phyloP scores from a whole-genome alignment of 1,140 invertebrate genomes.

The Heliothis virescens region DNA sequence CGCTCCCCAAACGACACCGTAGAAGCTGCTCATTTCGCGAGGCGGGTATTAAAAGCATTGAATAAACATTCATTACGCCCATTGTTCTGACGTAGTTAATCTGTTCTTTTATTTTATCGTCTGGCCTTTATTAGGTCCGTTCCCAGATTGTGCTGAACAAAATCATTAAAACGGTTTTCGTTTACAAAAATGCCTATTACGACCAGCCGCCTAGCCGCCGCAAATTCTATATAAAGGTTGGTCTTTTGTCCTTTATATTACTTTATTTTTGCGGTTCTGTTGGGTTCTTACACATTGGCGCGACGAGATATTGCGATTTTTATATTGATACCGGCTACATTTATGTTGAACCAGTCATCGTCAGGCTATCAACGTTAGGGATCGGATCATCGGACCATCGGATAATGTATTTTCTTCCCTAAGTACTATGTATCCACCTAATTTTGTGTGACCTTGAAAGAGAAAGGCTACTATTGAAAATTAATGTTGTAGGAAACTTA shows the following conservation, averaged over 20 bases:
- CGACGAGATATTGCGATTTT: background rate
- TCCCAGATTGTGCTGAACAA: conserved; percentile 52
- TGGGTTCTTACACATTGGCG: conserved; percentile 30
- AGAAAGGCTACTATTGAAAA: no score
- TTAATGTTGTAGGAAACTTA: no score
- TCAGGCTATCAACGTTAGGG: no score
- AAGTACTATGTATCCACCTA: no score
- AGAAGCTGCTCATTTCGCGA: conserved; percentile 7
- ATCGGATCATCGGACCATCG: no score
- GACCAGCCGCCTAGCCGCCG: conserved; percentile 57
- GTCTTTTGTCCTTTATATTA: conserved; percentile 41
- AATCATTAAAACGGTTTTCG: conserved; percentile 64
- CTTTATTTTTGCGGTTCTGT: conserved; percentile 60
- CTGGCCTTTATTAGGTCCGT: conserved; percentile 38
- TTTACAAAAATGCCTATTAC: conserved; percentile 67
- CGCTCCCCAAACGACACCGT: background rate
- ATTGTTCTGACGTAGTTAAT: conserved; percentile 49
- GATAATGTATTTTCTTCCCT: no score
- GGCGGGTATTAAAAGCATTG: conserved; percentile 29
- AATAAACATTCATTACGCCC: conserved; percentile 43
- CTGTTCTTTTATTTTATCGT: conserved; percentile 43
- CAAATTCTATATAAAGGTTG: conserved; percentile 65
- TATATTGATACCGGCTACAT: background rate
- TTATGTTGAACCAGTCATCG: background rate
- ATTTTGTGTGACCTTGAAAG: no score